phyloP scores from a whole-genome alignment of 2,888 invertebrate genomes.

The Eupithecia exiguata region DNA sequence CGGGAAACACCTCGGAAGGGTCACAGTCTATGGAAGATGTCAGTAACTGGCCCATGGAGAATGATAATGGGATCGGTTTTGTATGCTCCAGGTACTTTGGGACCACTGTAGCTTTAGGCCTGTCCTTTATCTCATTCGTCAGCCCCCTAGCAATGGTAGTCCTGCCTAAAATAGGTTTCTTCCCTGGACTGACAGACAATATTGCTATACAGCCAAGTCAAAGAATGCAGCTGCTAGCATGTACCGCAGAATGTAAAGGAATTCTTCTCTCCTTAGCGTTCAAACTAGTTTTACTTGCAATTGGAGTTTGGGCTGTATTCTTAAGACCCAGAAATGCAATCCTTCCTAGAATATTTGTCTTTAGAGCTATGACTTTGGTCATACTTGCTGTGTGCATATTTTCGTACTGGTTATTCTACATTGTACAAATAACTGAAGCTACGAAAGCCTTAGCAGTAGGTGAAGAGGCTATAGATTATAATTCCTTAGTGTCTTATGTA shows the following conservation, averaged over 20 bases:
- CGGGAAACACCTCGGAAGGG: constrained; percentile 97
- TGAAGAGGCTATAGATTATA: constrained; percentile 92
- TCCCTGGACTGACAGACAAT: constrained; percentile 88
- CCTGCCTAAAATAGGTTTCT: constrained; percentile 94
- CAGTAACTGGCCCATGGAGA: constrained; percentile 91
- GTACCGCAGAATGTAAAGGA: constrained; percentile 97
- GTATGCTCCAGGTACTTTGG: constrained; percentile 93
- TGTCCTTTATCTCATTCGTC: constrained; percentile 92
- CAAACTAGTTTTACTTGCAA: constrained; percentile 93
- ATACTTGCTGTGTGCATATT: constrained; percentile 96
- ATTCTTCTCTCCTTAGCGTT: constrained; percentile 95
- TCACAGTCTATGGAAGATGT: constrained; percentile 97
- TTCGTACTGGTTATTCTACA: constrained; percentile 99
- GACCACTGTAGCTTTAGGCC: constrained; percentile 89
- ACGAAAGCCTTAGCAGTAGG: constrained; percentile 91
- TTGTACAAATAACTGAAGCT: constrained; percentile 94
- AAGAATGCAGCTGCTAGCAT: constrained; percentile 88
- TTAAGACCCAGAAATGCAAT: constrained; percentile 92
- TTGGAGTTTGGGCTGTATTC: constrained; percentile 97
- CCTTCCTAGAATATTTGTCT: constrained; percentile 95
- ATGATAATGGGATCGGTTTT: constrained; percentile 87
- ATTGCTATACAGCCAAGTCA: constrained; percentile 87
- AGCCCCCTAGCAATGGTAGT: constrained; percentile 98
- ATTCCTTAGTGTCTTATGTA: constrained; percentile 95
- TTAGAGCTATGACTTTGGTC: constrained; percentile 94